These are phyloP conservation scores for Hydractinia symbiolongicarpus DNA, from an alignment of 30 jellyfish, hydroid and myxozoan genomes.

Conservation along the genomic window DNA sequence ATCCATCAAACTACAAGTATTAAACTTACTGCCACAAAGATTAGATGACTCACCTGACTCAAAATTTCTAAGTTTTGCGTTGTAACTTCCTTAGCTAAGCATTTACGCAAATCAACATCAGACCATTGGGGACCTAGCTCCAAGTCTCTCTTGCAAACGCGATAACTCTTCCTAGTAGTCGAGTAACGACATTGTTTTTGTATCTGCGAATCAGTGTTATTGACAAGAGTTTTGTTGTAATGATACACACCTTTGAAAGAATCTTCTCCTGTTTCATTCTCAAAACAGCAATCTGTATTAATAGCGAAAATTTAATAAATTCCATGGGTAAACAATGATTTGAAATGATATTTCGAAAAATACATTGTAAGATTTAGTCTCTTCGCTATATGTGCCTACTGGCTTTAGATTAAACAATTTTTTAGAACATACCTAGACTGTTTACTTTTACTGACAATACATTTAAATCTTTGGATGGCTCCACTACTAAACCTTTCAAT, in stretches of 20 bases:
- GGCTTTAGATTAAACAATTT: not conserved
- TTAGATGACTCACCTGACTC: not conserved
- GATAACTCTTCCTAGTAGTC: not conserved
- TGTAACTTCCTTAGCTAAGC: not conserved
- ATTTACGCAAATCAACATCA: not conserved
- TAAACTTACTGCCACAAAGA: too few relatives aligned
- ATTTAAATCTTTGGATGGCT: not conserved
- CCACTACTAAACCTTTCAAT: not conserved
- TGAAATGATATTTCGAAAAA: not conserved
- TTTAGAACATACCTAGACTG: slow-evolving; percentile 3
- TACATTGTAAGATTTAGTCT: not conserved
- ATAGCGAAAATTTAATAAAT: not conserved
- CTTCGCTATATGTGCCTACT: not conserved
- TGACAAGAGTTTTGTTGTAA: slow-evolving; percentile 6
- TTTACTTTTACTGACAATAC: not conserved
- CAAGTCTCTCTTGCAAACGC: not conserved
- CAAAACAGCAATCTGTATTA: slow-evolving; percentile 9
- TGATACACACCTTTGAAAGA: slow-evolving; percentile 9
- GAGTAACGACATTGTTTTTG: not conserved
- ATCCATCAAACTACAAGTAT: too few relatives aligned
- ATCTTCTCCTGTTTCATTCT: not conserved
- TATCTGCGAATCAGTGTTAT: not conserved
- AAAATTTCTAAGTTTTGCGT: slow-evolving; percentile 4
- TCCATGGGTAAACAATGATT: not conserved
- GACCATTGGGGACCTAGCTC: not conserved